phyloP scores from a whole-genome alignment of 2,113 vertebrate genomes.

The Phyllostomus hastatus region DNA sequence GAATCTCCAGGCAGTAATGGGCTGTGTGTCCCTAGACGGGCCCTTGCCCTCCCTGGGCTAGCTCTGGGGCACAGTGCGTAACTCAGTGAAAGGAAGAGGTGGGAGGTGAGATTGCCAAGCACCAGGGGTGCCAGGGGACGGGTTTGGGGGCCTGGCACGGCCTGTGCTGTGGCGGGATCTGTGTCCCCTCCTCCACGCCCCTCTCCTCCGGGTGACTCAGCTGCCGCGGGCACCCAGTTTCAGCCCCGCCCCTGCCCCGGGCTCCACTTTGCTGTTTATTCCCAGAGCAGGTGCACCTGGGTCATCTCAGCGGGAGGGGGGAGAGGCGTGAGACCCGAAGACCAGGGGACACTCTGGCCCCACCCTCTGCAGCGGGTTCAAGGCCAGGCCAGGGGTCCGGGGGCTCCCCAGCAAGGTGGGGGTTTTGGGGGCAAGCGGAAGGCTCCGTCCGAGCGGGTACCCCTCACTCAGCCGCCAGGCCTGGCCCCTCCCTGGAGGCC shows the following conservation, averaged over 20 bases:
- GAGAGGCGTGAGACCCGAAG: neutral
- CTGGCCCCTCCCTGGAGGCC: neutral
- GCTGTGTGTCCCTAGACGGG: neutral
- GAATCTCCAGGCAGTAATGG: neutral
- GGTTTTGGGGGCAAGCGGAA: neutral
- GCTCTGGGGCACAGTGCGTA: neutral
- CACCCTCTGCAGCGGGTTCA: too few species aligned
- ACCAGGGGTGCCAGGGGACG: neutral
- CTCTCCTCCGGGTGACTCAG: slow-evolving; percentile 19
- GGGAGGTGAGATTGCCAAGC: neutral
- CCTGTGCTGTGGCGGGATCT: neutral
- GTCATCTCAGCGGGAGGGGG: neutral
- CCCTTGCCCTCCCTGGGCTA: neutral
- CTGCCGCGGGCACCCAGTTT: slow-evolving; percentile 31
- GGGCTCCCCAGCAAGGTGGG: neutral
- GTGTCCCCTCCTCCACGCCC: accelerated
- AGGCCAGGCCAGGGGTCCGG: neutral
- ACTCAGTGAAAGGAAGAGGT: neutral
- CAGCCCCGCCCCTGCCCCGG: slow-evolving; percentile 26
- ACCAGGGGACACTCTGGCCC: neutral
- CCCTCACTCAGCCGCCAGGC: too few species aligned
- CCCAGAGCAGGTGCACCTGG: neutral
- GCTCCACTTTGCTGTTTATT: slow-evolving; percentile 36
- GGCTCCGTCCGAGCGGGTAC: neutral
- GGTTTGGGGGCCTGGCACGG: neutral